These are phyloP conservation scores for Eupithecia pulchellata DNA, from an alignment of 2,888 invertebrate genomes.

Conservation along the genomic window DNA sequence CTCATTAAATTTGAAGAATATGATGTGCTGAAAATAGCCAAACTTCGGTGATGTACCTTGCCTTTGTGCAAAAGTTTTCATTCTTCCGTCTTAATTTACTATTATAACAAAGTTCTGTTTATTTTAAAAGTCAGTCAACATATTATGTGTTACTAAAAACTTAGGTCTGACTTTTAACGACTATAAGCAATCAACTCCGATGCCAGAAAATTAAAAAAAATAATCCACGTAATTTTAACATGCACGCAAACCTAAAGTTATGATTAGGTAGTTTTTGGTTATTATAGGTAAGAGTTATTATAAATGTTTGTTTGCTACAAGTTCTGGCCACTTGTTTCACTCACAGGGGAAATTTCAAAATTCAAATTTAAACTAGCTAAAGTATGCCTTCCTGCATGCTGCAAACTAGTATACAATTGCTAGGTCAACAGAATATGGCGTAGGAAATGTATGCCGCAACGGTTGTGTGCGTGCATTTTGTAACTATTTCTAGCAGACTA, in stretches of 20 bases:
- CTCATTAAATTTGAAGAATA: constrained; percentile 19
- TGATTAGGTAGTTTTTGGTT: constrained; percentile 33
- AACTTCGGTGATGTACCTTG: constrained; percentile 25
- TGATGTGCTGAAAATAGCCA: background rate
- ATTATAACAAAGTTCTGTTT: constrained; percentile 37
- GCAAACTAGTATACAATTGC: background rate
- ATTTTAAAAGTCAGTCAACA: constrained; percentile 24
- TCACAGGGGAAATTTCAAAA: constrained; percentile 26
- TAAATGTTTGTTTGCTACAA: constrained; percentile 24
- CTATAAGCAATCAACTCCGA: background rate
- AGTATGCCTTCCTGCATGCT: constrained; percentile 2
- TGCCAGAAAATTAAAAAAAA: background rate
- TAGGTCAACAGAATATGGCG: background rate
- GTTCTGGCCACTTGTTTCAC: constrained; percentile 9
- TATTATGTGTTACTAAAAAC: no score
- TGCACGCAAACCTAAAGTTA: constrained; percentile 21
- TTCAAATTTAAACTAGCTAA: constrained; percentile 8
- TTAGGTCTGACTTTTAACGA: no score
- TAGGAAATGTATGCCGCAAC: background rate
- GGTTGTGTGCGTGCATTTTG: background rate
- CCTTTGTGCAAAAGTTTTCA: constrained; percentile 26
- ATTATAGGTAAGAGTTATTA: constrained; percentile 17
- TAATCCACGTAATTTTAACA: constrained; percentile 12
- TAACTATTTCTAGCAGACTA: background rate
- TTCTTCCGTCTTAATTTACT: constrained; percentile 12